Evolutionary conservation across 2,113 vertebrate genomes (phyloP).

Genomic region (Caretta caretta): DNA sequence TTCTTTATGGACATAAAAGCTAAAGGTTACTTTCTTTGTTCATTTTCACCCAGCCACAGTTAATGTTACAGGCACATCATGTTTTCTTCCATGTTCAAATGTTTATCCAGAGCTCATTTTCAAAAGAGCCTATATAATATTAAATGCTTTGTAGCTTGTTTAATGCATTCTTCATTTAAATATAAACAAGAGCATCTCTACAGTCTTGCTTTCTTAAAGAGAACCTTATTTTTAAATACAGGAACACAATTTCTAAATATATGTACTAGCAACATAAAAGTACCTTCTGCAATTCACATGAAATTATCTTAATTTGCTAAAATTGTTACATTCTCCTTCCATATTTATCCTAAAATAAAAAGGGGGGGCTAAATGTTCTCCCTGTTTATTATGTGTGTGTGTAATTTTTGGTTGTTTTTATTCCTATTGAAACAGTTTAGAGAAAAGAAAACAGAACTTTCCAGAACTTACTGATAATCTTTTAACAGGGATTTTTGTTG

Average conservation of each 20-base stretch:
- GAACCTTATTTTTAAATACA: constrained; percentile 49
- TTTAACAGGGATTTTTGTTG: constrained; percentile 46
- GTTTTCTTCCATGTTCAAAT: constrained; percentile 71
- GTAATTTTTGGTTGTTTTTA: constrained; percentile 45
- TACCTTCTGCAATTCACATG: constrained; percentile 72
- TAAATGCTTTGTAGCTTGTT: background rate
- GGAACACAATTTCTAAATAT: constrained; percentile 56
- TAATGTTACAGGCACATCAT: constrained; percentile 71
- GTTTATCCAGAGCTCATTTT: constrained; percentile 81
- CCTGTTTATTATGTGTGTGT: constrained; percentile 53
- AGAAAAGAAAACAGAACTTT: constrained; percentile 63
- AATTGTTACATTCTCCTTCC: constrained; percentile 70
- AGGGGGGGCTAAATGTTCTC: constrained; percentile 39
- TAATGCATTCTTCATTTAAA: constrained; percentile 53
- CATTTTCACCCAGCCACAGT: constrained; percentile 75
- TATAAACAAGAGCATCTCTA: constrained; percentile 51
- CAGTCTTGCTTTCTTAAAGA: constrained; percentile 1
- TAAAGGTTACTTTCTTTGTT: constrained; percentile 76
- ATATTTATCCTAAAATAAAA: constrained; percentile 69
- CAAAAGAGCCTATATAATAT: constrained; percentile 77
- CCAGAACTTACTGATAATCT: constrained; percentile 60
- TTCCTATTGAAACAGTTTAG: constrained; percentile 68
- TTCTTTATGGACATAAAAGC: constrained; percentile 67
- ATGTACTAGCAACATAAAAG: constrained; percentile 65
- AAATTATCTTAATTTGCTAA: constrained; percentile 73